Evolutionary conservation across 2,113 vertebrate genomes (phyloP), one percentile per base, ranked within the genome.

Genomic region (Tapirus terrestris): DNA sequence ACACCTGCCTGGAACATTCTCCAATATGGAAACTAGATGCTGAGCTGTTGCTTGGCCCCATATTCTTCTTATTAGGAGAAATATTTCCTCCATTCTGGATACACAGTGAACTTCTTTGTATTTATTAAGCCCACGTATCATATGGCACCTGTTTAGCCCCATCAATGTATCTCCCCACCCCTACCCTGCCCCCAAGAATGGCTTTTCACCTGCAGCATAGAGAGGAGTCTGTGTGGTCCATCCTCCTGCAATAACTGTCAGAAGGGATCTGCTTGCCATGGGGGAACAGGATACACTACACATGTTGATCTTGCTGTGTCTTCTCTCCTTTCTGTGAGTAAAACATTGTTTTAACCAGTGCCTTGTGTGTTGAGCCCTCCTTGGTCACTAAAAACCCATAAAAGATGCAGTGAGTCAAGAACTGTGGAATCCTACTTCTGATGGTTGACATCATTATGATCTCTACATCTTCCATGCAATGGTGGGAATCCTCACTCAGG

Each of bases 161-260:
- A 25, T 39, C 27, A 60, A 2, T 13, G 1, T 7, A 93, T 65
- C n/a, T 76, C 33, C 6, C 48, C 60, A 68, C 17, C 67, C 17
- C 10, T 29, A 4, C 25, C 61, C 61, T 29, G 23, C 27, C 14
- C 8, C 5, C 39, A 43, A 20, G 18, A 17, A 31, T 12, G 68
- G 33, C n/a, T 51, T 27, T 56, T 17, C 48, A 17, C 36, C 27
- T 81, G 51, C 27, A 60, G 18, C 31, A 68, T 3, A 20, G 31
- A 53, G 2, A 9, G 60, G 6, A 8, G 27, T 48, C 4, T 7
- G 2, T 16, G 45, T 33, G 33, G 33, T 58, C 29, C 20, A 23
- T 43, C 5, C 6, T 31, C 21, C 45, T 72, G 9, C 0, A 8
- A 33, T 51, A 7, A 7, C 27, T 61, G 20, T n/a, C 0, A 5